These are phyloP conservation scores for Halichoerus grypus DNA, from an alignment of 2,113 vertebrate genomes.

Conservation along the genomic window DNA sequence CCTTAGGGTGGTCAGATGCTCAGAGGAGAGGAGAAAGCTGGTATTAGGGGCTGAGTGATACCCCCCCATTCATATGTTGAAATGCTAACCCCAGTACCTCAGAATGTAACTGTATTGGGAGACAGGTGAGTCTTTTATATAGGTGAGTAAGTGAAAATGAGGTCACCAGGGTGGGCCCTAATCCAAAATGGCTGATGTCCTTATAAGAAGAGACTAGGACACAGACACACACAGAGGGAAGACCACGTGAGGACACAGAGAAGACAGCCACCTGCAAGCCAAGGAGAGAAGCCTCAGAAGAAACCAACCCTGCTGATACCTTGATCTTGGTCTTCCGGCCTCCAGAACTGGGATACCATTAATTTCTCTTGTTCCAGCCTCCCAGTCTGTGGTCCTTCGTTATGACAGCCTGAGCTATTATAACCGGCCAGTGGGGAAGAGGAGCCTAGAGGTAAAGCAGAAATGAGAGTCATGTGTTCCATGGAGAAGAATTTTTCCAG, in stretches of 20 bases:
- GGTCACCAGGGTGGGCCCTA: no score
- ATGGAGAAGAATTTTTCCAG: no score
- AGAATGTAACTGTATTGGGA: neutral
- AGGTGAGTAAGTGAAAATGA: neutral
- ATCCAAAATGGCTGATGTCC: neutral
- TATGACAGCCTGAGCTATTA: rapidly evolving
- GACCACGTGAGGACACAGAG: neutral
- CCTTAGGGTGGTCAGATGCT: neutral
- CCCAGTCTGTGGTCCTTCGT: neutral
- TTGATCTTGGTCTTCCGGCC: neutral
- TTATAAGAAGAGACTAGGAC: neutral
- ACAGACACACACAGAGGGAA: neutral
- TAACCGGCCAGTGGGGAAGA: neutral
- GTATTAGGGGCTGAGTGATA: neutral
- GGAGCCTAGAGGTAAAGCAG: neutral
- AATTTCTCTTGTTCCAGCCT: neutral
- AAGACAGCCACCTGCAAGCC: rapidly evolving
- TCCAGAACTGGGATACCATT: neutral
- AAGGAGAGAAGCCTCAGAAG: neutral
- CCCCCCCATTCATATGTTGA: neutral
- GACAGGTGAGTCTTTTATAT: neutral
- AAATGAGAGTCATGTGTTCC: neutral
- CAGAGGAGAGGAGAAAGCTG: neutral
- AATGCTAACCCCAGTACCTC: neutral
- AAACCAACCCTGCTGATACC: no score